Conservation (phyloP, 2,113 vertebrate genomes). For the Solea senegalensis region DNA sequence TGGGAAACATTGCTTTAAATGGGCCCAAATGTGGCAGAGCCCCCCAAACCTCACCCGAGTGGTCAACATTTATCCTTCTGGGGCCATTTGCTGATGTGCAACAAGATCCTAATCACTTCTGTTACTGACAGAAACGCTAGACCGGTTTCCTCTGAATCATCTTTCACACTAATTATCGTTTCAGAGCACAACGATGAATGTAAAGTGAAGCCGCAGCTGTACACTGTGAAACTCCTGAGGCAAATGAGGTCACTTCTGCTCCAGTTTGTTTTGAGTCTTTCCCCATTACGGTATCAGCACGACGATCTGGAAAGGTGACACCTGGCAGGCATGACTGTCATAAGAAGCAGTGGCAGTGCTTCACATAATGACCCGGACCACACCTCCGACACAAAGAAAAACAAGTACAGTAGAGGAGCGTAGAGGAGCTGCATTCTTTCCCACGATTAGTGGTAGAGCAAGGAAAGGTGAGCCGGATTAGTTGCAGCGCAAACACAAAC, state of each 20-base stretch:
- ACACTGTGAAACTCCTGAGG: conserved; percentile 62
- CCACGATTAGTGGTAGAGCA: conserved; percentile 69
- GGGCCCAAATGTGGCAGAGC: conserved; percentile 69
- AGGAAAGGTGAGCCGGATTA: conserved; percentile 66
- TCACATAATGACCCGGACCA: conserved; percentile 49
- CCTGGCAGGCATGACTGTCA: conserved; percentile 56
- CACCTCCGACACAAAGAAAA: conserved; percentile 63
- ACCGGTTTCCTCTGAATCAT: conserved; percentile 33
- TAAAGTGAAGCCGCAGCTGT: conserved; percentile 61
- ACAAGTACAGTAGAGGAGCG: conserved; percentile 67
- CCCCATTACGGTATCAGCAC: conserved; percentile 63
- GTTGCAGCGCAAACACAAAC: conserved; percentile 47
- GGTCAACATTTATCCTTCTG: conserved; percentile 58
- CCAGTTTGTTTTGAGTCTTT: conserved; percentile 68
- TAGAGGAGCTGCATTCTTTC: conserved; percentile 75
- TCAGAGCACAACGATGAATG: conserved; percentile 47
- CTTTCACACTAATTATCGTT: conserved; percentile 55
- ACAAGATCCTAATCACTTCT: conserved; percentile 25
- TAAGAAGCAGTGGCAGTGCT: conserved; percentile 46
- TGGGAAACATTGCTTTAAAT: conserved; percentile 77
- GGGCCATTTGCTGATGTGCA: conserved; percentile 52
- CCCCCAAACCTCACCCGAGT: conserved; percentile 44
- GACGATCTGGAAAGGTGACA: conserved; percentile 66
- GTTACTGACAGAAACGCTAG: conserved; percentile 15
- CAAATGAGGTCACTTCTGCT: conserved; percentile 66